Evolutionary conservation across 2,888 invertebrate genomes (phyloP).

Genomic region (Rhingia rostrata): DNA sequence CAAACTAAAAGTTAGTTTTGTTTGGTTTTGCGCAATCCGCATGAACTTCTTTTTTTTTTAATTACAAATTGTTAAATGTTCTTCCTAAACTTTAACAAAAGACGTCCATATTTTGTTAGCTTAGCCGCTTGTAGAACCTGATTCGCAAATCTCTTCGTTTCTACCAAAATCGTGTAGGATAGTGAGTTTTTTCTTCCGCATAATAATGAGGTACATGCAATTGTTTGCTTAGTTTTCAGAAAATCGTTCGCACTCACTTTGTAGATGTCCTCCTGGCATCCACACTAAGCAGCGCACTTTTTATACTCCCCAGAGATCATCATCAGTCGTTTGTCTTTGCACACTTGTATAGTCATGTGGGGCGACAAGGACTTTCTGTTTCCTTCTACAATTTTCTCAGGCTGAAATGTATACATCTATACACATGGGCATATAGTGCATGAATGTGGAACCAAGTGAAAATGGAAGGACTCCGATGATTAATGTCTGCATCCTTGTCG

Average conservation of each 20-base stretch:
- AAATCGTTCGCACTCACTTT: constrained; percentile 63
- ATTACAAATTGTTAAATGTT: constrained; percentile 5
- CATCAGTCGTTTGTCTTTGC: constrained; percentile 67
- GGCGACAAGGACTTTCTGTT: constrained; percentile 62
- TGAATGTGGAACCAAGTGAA: constrained; percentile 58
- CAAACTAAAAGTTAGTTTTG: constrained; percentile 21
- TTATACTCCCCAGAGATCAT: constrained; percentile 57
- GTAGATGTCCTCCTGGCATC: constrained; percentile 54
- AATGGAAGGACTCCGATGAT: constrained; percentile 69
- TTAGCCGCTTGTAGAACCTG: constrained; percentile 46
- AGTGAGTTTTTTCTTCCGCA: constrained; percentile 56
- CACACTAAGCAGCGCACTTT: constrained; percentile 44
- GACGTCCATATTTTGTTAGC: constrained; percentile 10
- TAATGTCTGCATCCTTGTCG: constrained; percentile 53
- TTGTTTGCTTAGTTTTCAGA: constrained; percentile 66
- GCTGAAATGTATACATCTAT: not conserved
- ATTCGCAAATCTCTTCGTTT: constrained; percentile 25
- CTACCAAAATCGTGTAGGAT: constrained; percentile 23
- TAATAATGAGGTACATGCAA: constrained; percentile 63
- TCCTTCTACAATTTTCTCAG: constrained; percentile 46
- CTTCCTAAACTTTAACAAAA: constrained; percentile 16
- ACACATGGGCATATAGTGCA: constrained; percentile 32
- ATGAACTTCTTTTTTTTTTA: constrained; percentile 1
- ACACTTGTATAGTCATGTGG: constrained; percentile 70
- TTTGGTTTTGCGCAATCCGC: not conserved